Conservation (phyloP, 2,888 invertebrate genomes). For the Marronus borbonicus region DNA sequence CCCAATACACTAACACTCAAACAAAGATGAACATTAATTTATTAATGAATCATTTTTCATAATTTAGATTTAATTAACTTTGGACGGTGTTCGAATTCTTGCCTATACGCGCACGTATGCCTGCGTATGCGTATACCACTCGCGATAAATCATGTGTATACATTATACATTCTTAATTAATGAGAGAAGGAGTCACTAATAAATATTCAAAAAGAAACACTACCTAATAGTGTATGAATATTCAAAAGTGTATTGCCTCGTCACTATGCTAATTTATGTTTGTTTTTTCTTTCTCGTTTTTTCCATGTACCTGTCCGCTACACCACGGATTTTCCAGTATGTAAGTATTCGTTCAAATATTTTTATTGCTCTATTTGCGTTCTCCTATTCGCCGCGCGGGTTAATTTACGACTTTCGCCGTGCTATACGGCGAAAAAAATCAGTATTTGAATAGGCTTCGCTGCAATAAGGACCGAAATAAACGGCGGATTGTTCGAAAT, state of each 20-base stretch:
- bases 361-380: constrained; percentile 50
- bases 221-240: constrained; percentile 25
- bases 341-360: constrained; percentile 51
- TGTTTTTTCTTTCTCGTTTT: constrained; percentile 36
- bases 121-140: not conserved
- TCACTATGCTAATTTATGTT: constrained; percentile 46
- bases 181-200: constrained; percentile 22
- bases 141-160: constrained; percentile 18
- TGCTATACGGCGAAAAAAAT: constrained; percentile 3
- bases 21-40: not conserved
- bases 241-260: constrained; percentile 32
- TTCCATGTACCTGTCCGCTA: constrained; percentile 48
- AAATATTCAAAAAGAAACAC: constrained; percentile 40
- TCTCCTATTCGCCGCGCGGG: constrained; percentile 25
- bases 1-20: not conserved
- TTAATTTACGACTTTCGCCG: constrained; percentile 36
- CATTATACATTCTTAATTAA: constrained; percentile 25
- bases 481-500: constrained; percentile 40
- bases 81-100: not conserved
- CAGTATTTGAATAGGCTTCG: constrained; percentile 17
- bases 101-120: not conserved
- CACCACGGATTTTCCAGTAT: constrained; percentile 50
- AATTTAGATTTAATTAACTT: constrained; percentile 17
- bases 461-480: constrained; percentile 29
- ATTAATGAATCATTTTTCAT: constrained; percentile 9